Base-by-base conservation (phyloP, 2,888 invertebrate species). In the Melanchra persicariae region DNA sequence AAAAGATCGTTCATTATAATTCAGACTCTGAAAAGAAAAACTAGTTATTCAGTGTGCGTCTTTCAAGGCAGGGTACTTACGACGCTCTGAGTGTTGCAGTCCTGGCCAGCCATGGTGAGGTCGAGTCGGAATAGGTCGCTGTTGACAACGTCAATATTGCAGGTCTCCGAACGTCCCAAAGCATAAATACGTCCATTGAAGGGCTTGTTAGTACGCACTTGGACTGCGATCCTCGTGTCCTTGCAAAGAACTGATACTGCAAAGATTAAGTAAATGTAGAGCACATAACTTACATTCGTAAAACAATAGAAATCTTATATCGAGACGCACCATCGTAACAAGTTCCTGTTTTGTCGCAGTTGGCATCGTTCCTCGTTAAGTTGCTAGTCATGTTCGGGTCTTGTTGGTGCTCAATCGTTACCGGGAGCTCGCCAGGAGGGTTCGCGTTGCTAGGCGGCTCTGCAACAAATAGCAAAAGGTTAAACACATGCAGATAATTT, bases 171-270 rank as follows among this genome's bases (percentile, higher is more conserved):
- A 67, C 99, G 97, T 49, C 99, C 99, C 87, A 99, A 95, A 26
- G 99, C 99, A 92, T 99, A 99, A 91, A 99, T 98, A 77, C 99
- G 97, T 19, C 99, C 99, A 89, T 99, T 99, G 96, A 99, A 99
- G 30, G 98, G 98, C 89, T 98, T 98, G 93, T 99, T 99, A 49
- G 99, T 99, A 85, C 98, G 97, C 26, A 99, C 98, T 94, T 98
- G 98, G 0, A 99, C 98, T 8, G 99, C 98, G 87, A 99, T 99
- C 87, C 98, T 97, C 3, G 99, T 99, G 91, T 99, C 99, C 93
- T 99, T 99, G 96, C 99, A 99, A 92, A 98, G 98, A 1, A 99
- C 99, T 40, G 98, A 98, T 64, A 99, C 99, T 99, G 93, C 52
- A 82, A 76, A 34, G n/a, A 62, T 54, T 2, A 52, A 58, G 19